Percentiles rank a stretch among this genome's conserved stretches.
Conservation (phyloP, 2,888 invertebrate species). For the Sesia bembeciformis region DNA sequence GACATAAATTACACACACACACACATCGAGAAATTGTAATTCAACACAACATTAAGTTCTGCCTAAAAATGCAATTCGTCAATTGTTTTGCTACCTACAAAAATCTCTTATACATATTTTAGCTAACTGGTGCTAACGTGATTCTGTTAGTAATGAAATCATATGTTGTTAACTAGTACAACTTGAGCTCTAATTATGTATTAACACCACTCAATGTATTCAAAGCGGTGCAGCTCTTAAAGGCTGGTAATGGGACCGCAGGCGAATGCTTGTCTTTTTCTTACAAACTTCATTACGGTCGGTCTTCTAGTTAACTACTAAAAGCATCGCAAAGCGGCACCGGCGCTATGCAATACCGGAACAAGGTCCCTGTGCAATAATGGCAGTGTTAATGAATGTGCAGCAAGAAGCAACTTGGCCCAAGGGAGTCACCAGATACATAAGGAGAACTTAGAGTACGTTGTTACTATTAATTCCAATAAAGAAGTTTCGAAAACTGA, state of each 20-base stretch:
- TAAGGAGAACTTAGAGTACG: background rate
- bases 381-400: background rate
- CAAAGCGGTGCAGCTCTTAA: background rate
- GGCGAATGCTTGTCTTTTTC: slow-evolving; percentile 1
- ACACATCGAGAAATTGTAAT: too few relatives aligned
- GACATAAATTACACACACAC: too few relatives aligned
- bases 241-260: background rate
- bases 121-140: too few relatives aligned
- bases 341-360: background rate
- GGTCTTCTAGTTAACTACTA: slow-evolving; percentile 2
- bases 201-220: background rate
- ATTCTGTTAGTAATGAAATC: too few relatives aligned
- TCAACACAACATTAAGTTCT: too few relatives aligned
- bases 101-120: too few relatives aligned
- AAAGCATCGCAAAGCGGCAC: slow-evolving; percentile 7
- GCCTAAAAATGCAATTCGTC: too few relatives aligned
- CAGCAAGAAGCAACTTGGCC: background rate
- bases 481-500: too few relatives aligned
- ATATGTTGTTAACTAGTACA: background rate
- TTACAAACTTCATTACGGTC: slow-evolving; percentile 6
- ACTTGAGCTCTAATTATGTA: background rate
- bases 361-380: background rate
- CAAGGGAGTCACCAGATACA: background rate
- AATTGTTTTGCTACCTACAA: too few relatives aligned
- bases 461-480: background rate